A percentile compares a stretch with the other conserved stretches of the same genome.
Conservation (phyloP, 2,888 invertebrate genomes). For the Epicampocera succincta region DNA sequence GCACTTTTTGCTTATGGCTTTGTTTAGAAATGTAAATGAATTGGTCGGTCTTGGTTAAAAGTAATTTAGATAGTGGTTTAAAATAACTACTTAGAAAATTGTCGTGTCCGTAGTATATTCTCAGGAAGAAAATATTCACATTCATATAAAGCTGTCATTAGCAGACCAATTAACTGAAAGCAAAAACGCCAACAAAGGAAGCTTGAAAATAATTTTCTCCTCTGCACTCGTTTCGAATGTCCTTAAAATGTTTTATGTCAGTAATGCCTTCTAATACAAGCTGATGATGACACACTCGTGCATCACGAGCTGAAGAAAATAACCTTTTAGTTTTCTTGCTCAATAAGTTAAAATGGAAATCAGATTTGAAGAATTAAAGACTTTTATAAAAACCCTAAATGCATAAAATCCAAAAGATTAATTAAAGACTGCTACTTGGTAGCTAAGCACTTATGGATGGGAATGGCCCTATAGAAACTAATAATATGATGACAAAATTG, state of each 20-base stretch:
- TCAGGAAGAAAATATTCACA: conserved; percentile 21
- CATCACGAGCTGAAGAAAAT: too few relatives aligned
- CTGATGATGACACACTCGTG: too few relatives aligned
- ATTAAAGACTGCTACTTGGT: too few relatives aligned
- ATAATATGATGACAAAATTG: too few relatives aligned
- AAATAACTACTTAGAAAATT: conserved; percentile 30
- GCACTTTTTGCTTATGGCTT: conserved; percentile 45
- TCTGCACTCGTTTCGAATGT: not conserved
- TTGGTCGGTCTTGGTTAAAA: conserved; percentile 40
- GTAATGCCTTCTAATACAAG: not conserved
- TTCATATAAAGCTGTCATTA: conserved; percentile 46
- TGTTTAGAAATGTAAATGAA: conserved; percentile 35
- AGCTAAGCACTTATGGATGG: too few relatives aligned
- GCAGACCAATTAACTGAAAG: conserved; percentile 40
- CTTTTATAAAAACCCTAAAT: too few relatives aligned
- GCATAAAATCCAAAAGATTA: too few relatives aligned
- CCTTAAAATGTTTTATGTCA: not conserved
- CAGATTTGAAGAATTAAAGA: too few relatives aligned
- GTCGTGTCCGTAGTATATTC: conserved; percentile 19
- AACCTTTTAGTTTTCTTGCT: too few relatives aligned
- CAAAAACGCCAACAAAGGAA: conserved; percentile 17
- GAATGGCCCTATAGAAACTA: too few relatives aligned
- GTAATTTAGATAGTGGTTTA: conserved; percentile 56
- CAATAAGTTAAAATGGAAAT: too few relatives aligned
- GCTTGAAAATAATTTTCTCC: not conserved